These are phyloP conservation scores for Cyrtorhinus lividipennis DNA, from an alignment of 1,140 invertebrate genomes.

Conservation along the genomic window DNA sequence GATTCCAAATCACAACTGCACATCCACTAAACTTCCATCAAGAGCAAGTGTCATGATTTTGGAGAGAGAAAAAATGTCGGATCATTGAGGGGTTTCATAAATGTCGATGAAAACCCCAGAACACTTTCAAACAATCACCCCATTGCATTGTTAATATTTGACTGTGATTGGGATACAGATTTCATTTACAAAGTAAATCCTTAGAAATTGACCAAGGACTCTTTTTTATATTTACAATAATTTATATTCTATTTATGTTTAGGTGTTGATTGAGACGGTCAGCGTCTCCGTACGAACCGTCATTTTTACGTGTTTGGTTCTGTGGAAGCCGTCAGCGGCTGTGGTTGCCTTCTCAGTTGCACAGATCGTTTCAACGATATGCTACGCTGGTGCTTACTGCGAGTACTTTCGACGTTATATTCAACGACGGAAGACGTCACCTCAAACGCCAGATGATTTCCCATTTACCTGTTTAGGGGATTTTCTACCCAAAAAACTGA, in stretches of 20 bases:
- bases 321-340: slow-evolving; percentile 47
- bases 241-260: too few relatives aligned
- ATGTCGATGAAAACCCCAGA: too few relatives aligned
- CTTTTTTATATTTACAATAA: too few relatives aligned
- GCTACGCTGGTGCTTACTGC: slow-evolving; percentile 52
- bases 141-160: too few relatives aligned
- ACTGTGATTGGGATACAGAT: too few relatives aligned
- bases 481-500: slow-evolving; percentile 50
- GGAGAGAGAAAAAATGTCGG: too few relatives aligned
- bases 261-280: slow-evolving; percentile 57
- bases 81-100: too few relatives aligned
- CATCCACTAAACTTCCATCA: too few relatives aligned
- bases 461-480: slow-evolving; percentile 54
- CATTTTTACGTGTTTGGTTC: slow-evolving; percentile 54
- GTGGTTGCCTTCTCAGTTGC: slow-evolving; percentile 68
- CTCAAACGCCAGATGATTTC: slow-evolving; percentile 45
- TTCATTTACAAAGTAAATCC: too few relatives aligned
- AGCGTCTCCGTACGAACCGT: slow-evolving; percentile 59
- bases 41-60: too few relatives aligned
- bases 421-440: slow-evolving; percentile 37
- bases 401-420: slow-evolving; percentile 65
- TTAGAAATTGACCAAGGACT: background rate
- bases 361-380: slow-evolving; percentile 47
- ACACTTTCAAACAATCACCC: too few relatives aligned
- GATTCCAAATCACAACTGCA: too few relatives aligned